Evolutionary conservation across 2,888 invertebrate genomes (phyloP).

Genomic region (Cephus pulcher): DNA sequence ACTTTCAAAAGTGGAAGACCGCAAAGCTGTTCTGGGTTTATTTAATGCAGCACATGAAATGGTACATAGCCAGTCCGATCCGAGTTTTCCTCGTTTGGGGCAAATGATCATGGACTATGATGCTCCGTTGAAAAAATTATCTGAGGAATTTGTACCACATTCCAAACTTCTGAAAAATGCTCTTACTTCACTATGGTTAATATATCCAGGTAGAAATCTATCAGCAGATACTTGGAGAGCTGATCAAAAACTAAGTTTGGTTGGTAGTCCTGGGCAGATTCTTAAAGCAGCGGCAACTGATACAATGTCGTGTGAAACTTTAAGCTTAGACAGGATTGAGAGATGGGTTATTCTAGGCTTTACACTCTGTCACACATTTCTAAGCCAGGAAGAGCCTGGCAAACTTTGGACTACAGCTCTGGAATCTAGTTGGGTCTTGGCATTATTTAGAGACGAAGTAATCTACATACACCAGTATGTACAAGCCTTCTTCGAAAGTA

Average conservation of each 20-base stretch:
- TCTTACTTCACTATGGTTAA: constrained; percentile 85
- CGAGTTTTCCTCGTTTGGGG: constrained; percentile 94
- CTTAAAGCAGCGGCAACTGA: constrained; percentile 95
- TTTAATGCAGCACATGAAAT: constrained; percentile 99
- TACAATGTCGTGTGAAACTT: constrained; percentile 96
- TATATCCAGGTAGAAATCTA: constrained; percentile 90
- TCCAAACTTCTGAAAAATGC: constrained; percentile 88
- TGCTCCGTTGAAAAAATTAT: constrained; percentile 91
- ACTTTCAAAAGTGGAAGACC: constrained; percentile 96
- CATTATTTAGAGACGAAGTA: constrained; percentile 97
- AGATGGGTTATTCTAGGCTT: constrained; percentile 97
- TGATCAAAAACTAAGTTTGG: constrained; percentile 91
- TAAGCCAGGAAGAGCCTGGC: constrained; percentile 84
- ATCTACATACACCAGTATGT: constrained; percentile 95
- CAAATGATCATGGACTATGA: constrained; percentile 99
- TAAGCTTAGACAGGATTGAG: constrained; percentile 95
- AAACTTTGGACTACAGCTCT: constrained; percentile 93
- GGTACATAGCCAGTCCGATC: constrained; percentile 89
- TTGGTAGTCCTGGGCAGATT: constrained; percentile 94
- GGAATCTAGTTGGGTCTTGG: constrained; percentile 93
- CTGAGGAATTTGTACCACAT: constrained; percentile 97
- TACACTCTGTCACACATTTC: constrained; percentile 88
- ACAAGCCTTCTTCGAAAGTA: constrained; percentile 91
- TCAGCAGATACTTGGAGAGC: constrained; percentile 95
- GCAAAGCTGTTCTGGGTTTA: constrained; percentile 95